Evolutionary conservation across 2,797 vertebrate species (phyloP).

Genomic region (Anguilla marmorata): DNA sequence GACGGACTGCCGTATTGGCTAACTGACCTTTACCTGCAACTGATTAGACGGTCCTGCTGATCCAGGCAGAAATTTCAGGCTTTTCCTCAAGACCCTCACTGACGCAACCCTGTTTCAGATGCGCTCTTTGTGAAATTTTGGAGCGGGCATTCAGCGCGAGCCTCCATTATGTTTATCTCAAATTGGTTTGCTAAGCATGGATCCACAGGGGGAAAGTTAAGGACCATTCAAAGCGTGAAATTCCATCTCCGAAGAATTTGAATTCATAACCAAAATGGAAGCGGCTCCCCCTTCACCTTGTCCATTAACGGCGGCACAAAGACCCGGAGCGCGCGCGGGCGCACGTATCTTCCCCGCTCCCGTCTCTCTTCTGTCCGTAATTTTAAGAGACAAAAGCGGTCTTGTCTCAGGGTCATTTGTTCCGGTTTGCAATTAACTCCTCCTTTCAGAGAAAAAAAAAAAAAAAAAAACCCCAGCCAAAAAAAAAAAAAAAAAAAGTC

Average conservation of each 20-base stretch:
- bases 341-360: slow-evolving; percentile 45
- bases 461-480: slow-evolving; percentile 56
- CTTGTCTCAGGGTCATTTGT: slow-evolving; percentile 49
- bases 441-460: slow-evolving; percentile 63
- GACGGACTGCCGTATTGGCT: slow-evolving; percentile 57
- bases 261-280: slow-evolving; percentile 18
- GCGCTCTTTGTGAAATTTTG: slow-evolving; percentile 62
- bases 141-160: slow-evolving; percentile 54
- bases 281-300: background rate
- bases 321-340: background rate
- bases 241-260: slow-evolving; percentile 20
- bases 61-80: slow-evolving; percentile 52
- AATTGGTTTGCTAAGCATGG: slow-evolving; percentile 51
- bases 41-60: slow-evolving; percentile 39
- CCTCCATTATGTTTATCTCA: slow-evolving; percentile 64
- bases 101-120: slow-evolving; percentile 63
- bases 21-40: slow-evolving; percentile 72
- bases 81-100: slow-evolving; percentile 58
- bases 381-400: slow-evolving; percentile 52
- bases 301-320: slow-evolving; percentile 16
- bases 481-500: slow-evolving; percentile 60
- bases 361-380: slow-evolving; percentile 45
- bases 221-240: slow-evolving; percentile 28
- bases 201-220: slow-evolving; percentile 25
- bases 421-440: slow-evolving; percentile 65